Base-by-base conservation (phyloP, 2,888 invertebrate species). In the Ashinkailepas kermadecensis region DNA sequence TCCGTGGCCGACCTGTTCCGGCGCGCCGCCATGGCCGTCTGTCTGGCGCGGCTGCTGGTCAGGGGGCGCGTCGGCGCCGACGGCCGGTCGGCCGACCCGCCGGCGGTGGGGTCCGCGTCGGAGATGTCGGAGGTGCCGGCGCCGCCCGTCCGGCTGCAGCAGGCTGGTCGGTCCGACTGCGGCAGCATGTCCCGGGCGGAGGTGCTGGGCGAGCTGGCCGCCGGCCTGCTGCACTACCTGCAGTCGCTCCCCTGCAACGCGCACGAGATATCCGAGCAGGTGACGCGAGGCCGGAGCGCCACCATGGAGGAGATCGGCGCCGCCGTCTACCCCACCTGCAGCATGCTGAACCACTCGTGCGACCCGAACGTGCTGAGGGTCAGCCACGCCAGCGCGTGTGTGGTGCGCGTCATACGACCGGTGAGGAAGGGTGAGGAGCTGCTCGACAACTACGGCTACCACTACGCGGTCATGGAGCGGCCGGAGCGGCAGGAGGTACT, bases 191-290 rank as follows among this genome's bases (percentile, higher is more conserved):
- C 2, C 25, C 4, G 10, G 54, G 11, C 12, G 3, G 58, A 23
- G 2, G 84, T 87, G 80, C 84, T 85, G 11, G 82, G 85, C 3
- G 83, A 88, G 18, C 87, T 87, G 1, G 86, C 86, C 25, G 85
- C 86, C 18, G 85, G 87, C 78, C 86, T 89, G 9, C 87, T 87
- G 21, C 88, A 88, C 82, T 86, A 25, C 79, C 58, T 89, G 82
- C 89, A 89, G 83, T 86, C 87, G 11, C 86, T 88, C 54, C 87
- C 88, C 79, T 89, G 89, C 84, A 89, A 89, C 84, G 89, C 89
- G 54, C 89, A 89, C 82, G 89, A 89, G 83, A 87, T 89, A 54
- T 87, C 87, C 21, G 88, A 88, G 82, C 87, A 87, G n/a, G 80
- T 81, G 6, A 25, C 70, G 39, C 56, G 80, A 10, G 67, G 56